phyloP scores from a whole-genome alignment of 2,113 vertebrate genomes.

The Canis aureus region DNA sequence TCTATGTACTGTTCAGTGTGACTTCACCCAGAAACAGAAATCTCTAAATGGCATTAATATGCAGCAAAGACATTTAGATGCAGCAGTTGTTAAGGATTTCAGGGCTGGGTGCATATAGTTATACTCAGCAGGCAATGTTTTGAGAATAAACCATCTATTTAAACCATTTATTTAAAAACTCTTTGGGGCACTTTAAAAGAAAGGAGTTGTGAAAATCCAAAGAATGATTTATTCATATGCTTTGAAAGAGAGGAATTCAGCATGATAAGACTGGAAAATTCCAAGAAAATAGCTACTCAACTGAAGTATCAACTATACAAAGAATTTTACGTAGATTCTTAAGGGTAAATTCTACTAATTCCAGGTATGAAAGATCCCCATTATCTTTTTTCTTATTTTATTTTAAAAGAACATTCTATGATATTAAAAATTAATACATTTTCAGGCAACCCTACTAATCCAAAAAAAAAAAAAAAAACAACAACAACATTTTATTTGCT shows the following conservation, averaged over 20 bases:
- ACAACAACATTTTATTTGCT: neutral
- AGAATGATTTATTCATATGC: constrained; percentile 38
- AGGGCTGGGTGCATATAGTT: neutral
- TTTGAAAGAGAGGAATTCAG: constrained; percentile 42
- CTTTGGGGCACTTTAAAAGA: neutral
- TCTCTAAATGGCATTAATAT: constrained; percentile 37
- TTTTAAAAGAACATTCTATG: neutral
- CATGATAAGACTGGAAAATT: constrained; percentile 39
- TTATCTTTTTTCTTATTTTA: constrained; percentile 11
- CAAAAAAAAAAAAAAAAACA: constrained; percentile 31
- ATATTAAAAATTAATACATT: neutral
- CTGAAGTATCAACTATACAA: neutral
- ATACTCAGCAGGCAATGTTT: neutral
- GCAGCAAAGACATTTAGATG: constrained; percentile 24
- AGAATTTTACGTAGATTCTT: neutral
- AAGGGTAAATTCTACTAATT: constrained; percentile 34
- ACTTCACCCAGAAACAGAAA: neutral
- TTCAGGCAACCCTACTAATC: neutral
- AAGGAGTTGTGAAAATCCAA: constrained; percentile 18
- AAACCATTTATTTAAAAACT: constrained; percentile 29
- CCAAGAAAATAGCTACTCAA: neutral
- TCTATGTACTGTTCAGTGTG: neutral
- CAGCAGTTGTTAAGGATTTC: neutral
- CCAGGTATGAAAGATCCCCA: neutral
- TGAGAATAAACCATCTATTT: constrained; percentile 6